Percentiles rank a stretch among this genome's conserved stretches.
Conservation (phyloP, 2,797 vertebrate genomes). For the Podarcis siculus region DNA sequence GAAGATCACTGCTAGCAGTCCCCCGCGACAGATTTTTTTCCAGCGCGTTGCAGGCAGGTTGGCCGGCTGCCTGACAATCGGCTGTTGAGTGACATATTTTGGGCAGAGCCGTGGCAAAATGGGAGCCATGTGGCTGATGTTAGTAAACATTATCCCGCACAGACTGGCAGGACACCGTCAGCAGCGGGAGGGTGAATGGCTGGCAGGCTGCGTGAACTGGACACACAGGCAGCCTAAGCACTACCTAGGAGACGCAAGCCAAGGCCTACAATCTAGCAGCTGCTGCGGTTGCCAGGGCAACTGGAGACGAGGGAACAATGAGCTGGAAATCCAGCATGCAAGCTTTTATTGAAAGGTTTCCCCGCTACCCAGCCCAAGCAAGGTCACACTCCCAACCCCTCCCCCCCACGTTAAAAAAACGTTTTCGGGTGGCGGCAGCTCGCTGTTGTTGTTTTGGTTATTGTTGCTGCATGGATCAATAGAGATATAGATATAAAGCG, state of each 20-base stretch:
- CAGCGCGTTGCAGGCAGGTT: slow-evolving; percentile 70
- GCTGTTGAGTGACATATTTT: slow-evolving; percentile 85
- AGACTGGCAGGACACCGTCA: slow-evolving; percentile 81
- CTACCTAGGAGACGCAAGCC: slow-evolving; percentile 76
- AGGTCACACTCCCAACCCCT: not conserved
- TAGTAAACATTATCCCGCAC: slow-evolving; percentile 93
- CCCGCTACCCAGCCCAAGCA: not conserved
- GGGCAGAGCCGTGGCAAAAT: slow-evolving; percentile 77
- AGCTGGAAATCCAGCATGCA: slow-evolving; percentile 78
- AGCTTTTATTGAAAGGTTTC: slow-evolving; percentile 58
- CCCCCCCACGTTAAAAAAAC: not conserved
- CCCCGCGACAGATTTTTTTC: slow-evolving; percentile 55
- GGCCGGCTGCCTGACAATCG: slow-evolving; percentile 78
- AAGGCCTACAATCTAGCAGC: slow-evolving; percentile 91
- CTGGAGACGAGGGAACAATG: slow-evolving; percentile 83
- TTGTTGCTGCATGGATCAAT: not conserved
- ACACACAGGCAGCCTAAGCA: slow-evolving; percentile 78
- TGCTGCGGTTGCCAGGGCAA: slow-evolving; percentile 92
- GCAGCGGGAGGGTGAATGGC: slow-evolving; percentile 82
- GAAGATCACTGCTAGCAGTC: slow-evolving; percentile 43
- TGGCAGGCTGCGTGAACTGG: slow-evolving; percentile 77
- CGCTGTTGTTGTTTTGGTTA: not conserved
- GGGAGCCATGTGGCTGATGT: slow-evolving; percentile 90
- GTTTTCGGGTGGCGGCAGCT: not conserved
- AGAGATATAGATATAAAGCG: not conserved